These are phyloP conservation scores for Anguilla pacifica DNA, from an alignment of 2,797 vertebrate species.

Conservation along the genomic window DNA sequence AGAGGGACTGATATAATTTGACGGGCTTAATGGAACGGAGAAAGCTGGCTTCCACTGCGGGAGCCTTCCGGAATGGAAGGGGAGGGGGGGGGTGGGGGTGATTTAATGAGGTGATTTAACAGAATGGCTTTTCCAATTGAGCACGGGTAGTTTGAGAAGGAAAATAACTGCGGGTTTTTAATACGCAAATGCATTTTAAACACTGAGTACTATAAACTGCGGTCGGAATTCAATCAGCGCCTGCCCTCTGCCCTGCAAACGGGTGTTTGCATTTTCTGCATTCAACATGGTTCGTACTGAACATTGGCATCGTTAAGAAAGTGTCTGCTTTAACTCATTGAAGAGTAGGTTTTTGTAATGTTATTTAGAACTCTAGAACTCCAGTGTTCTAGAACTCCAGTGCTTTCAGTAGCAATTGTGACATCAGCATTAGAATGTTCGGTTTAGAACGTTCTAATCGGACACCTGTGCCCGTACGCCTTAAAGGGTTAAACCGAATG, in stretches of 20 bases:
- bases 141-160: not conserved
- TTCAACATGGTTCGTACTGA: not conserved
- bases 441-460: no score
- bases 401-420: no score
- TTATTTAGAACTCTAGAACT: no score
- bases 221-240: not conserved
- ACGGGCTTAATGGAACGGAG: slow-evolving; percentile 1
- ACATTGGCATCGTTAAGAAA: not conserved
- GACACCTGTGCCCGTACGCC: no score
- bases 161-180: slow-evolving; percentile 7
- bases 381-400: no score
- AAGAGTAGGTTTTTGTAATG: no score
- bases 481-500: no score
- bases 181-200: not conserved
- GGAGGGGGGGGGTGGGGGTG: no score
- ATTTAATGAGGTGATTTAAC: not conserved
- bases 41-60: not conserved
- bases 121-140: not conserved
- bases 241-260: not conserved
- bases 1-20: not conserved
- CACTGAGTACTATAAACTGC: not conserved
- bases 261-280: not conserved
- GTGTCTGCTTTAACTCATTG: no score
- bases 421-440: no score
- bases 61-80: not conserved